phyloP scores from a whole-genome alignment of 2,888 invertebrate species.

The Zootermopsis nevadensis region DNA sequence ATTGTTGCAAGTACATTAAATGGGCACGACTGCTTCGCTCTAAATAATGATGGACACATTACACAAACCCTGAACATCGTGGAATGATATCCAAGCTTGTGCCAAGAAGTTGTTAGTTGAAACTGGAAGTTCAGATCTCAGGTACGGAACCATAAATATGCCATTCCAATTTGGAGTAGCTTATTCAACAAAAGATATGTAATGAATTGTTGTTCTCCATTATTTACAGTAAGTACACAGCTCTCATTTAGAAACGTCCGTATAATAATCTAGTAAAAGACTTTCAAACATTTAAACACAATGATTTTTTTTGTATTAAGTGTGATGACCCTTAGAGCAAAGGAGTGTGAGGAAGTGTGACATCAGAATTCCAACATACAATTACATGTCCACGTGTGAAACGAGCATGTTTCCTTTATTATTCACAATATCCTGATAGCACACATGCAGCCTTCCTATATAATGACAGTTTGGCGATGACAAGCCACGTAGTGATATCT shows the following conservation, averaged over 20 bases:
- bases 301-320: not conserved
- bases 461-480: constrained; percentile 25
- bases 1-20: constrained; percentile 16
- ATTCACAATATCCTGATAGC: constrained; percentile 50
- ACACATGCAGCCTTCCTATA: constrained; percentile 13
- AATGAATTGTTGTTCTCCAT: not conserved
- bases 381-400: not conserved
- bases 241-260: not conserved
- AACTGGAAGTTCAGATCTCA: not conserved
- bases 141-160: not conserved
- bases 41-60: constrained; percentile 25
- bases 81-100: not conserved
- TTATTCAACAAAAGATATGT: not conserved
- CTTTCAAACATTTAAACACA: no score
- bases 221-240: not conserved
- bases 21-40: not conserved
- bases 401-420: constrained; percentile 42
- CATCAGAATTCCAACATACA: no score
- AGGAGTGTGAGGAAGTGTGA: no score
- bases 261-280: not conserved
- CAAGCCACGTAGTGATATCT: constrained; percentile 37
- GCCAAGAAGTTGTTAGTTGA: not conserved
- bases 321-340: no score
- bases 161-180: not conserved
- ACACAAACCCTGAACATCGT: not conserved